Base-by-base conservation (phyloP, 2,113 vertebrate genomes). In the Meles meles region DNA sequence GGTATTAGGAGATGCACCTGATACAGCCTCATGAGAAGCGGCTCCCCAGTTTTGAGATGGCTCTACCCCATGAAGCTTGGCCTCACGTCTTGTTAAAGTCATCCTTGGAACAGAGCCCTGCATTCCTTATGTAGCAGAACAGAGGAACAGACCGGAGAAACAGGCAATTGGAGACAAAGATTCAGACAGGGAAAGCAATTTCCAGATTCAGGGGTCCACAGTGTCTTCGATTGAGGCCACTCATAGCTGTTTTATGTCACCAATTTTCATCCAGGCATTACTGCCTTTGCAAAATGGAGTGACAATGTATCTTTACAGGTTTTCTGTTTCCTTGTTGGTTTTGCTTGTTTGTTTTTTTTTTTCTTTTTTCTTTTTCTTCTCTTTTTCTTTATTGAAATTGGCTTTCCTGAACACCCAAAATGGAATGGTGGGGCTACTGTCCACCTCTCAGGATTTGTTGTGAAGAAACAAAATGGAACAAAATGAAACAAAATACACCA, bases 371-470 rank as follows among this genome's bases (percentile, higher is more conserved):
- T 57, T 57, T 59, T 0, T 86, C 95, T 88, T 27, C 29, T 63
- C 20, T 98, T 91, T 77, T 95, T 96, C 39, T 96, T 92, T 74
- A 86, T 17, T 80, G 92, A 85, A 88, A 94, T 65, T 88, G 96
- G 86, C 91, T 95, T 85, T 93, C 92, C 97, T 94, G 97, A 89
- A 69, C 71, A 97, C 96, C 79, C 95, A 79, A 84, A 96, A 92
- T 49, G 82, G 90, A 98, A 63, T 52, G 92, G 72, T 93, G 80
- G 69, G 15, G 72, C 95, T 96, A 29, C 93, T 95, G 85, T 95
- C 82, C 76, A 92, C 85, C 20, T 47, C 81, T 20, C 71, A 95
- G 89, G 83, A 96, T 94, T 93, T 96, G 79, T 90, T 83, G 25
- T 77, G 37, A 93, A 71, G 42, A 89, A 94, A 96, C 84, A 96